A percentile compares a stretch with the other conserved stretches of the same genome.
phyloP scores from a whole-genome alignment of 1,140 invertebrate species.

The Apis mellifera region Amel_HAv3.1 CM009943.2:6448501-6449000 shows the following conservation, averaged over 20 bases:
- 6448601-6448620: slow-evolving; percentile 17
- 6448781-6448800: slow-evolving; percentile 69
- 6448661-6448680: slow-evolving; percentile 10
- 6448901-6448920: background rate
- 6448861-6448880: background rate
- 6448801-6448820: slow-evolving; percentile 68
- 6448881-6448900: slow-evolving; percentile 2
- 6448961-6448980: background rate
- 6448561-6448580: background rate
- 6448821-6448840: slow-evolving; percentile 41
- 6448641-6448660: background rate
- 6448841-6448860: background rate
- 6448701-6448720: background rate
- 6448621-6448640: background rate
- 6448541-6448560: background rate
- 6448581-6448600: background rate
- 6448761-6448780: slow-evolving; percentile 71
- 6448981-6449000: too few species aligned
- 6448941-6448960: background rate
- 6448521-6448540: background rate
- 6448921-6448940: background rate
- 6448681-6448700: slow-evolving; percentile 1
- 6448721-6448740: slow-evolving; percentile 3
- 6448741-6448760: slow-evolving; percentile 70
- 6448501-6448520: too few species aligned